These are phyloP conservation scores for Amphiprion ocellaris DNA, from an alignment of 2,113 vertebrate genomes.

Conservation along the genomic window DNA sequence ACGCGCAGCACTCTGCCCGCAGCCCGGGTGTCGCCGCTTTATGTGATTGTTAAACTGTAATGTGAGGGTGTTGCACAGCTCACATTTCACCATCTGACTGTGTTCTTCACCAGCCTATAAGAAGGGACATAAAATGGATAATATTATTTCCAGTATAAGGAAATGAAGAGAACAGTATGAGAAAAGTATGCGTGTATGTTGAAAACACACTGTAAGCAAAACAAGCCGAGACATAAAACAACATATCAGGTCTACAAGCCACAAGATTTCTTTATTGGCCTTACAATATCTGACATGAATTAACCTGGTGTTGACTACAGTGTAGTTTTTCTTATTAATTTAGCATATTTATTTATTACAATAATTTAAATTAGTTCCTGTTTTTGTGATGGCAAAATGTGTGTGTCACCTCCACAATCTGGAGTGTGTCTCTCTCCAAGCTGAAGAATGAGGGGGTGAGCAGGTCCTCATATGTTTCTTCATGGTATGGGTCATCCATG, in stretches of 20 bases:
- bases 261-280: no score
- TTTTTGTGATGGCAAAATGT: neutral
- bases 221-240: neutral
- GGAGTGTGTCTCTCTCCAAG: slow-evolving; percentile 84
- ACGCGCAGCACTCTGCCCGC: slow-evolving; percentile 86
- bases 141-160: neutral
- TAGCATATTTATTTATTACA: neutral
- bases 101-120: slow-evolving; percentile 82
- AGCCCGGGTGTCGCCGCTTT: slow-evolving; percentile 86
- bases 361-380: neutral
- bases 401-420: slow-evolving; percentile 84
- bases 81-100: slow-evolving; percentile 87
- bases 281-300: no score
- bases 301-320: no score
- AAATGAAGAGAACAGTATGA: neutral
- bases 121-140: neutral
- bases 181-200: no score
- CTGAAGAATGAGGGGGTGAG: slow-evolving; percentile 85
- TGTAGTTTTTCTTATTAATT: no score
- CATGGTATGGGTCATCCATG: slow-evolving; percentile 87
- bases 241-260: neutral
- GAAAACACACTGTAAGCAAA: neutral
- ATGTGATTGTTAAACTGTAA: slow-evolving; percentile 87
- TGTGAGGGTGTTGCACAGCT: slow-evolving; percentile 86
- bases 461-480: slow-evolving; percentile 86